Evolutionary conservation across 1,140 invertebrate species (phyloP).

Genomic region (Megalopta genalis): DNA sequence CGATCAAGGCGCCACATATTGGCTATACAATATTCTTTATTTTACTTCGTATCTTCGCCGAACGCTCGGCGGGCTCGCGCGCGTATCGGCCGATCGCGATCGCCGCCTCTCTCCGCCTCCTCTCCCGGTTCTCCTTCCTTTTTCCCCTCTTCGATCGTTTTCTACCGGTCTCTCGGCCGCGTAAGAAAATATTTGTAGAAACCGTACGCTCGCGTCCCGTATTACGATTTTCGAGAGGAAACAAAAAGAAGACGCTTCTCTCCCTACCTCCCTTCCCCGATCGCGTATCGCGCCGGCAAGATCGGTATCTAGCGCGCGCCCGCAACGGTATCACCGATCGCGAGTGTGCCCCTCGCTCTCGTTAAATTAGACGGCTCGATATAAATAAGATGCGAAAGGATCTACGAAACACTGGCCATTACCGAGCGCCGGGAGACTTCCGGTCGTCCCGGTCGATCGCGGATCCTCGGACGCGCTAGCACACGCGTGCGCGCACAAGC

Average conservation of each 20-base stretch:
- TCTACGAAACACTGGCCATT: slow-evolving; percentile 58
- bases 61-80: slow-evolving; percentile 24
- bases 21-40: slow-evolving; percentile 64
- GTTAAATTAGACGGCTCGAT: slow-evolving; percentile 31
- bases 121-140: not conserved
- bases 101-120: not conserved
- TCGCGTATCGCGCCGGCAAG: too few species aligned
- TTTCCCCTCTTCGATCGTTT: not conserved
- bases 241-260: too few species aligned
- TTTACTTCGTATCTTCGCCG: slow-evolving; percentile 51
- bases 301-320: too few species aligned
- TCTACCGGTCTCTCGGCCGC: not conserved
- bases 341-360: not conserved
- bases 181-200: not conserved
- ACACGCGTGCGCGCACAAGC: slow-evolving; percentile 5
- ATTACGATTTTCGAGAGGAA: not conserved
- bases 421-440: slow-evolving; percentile 29
- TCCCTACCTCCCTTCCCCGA: too few species aligned
- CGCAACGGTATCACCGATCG: too few species aligned
- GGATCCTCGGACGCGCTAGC: not conserved
- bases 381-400: slow-evolving; percentile 28
- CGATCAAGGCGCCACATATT: slow-evolving; percentile 48
- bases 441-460: not conserved
- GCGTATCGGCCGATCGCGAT: slow-evolving; percentile 18
- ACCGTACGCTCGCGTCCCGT: not conserved